Percentiles rank a stretch among this genome's conserved stretches.
phyloP scores from a whole-genome alignment of 2,797 vertebrate species.

The Chaenodraco wilsoni region DNA sequence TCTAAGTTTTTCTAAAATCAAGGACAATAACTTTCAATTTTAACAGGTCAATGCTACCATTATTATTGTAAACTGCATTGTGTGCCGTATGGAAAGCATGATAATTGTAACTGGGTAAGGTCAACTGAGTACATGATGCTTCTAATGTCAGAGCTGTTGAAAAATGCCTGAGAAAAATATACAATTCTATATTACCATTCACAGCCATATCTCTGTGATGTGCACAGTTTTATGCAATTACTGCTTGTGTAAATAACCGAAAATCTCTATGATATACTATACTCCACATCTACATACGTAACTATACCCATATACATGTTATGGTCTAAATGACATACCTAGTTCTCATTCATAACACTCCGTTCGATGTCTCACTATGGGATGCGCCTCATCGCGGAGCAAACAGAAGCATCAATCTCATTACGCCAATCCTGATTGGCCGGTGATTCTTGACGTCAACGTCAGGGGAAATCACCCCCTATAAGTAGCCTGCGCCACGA shows the following conservation, averaged over 20 bases:
- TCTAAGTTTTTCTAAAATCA: not conserved
- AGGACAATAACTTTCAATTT: not conserved
- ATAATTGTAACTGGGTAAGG: not conserved
- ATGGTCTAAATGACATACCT: not conserved
- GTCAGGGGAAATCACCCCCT: no score
- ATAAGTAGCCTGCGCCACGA: no score
- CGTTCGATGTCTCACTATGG: no score
- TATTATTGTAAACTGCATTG: not conserved
- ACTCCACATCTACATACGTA: not conserved
- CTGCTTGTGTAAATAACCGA: constrained; percentile 1
- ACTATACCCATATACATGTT: not conserved
- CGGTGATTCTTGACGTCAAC: no score
- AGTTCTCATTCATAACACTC: no score
- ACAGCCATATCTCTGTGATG: not conserved
- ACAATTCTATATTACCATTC: not conserved
- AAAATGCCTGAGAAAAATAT: not conserved
- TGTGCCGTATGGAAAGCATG: not conserved
- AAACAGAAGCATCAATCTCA: no score
- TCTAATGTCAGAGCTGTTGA: not conserved
- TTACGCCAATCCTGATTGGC: no score
- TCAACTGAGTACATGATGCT: not conserved
- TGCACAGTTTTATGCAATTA: not conserved
- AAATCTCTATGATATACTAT: not conserved
- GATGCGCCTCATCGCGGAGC: no score
- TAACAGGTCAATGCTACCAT: no score